phyloP scores from a whole-genome alignment of 2,113 vertebrate species.

The Python bivittatus region DNA sequence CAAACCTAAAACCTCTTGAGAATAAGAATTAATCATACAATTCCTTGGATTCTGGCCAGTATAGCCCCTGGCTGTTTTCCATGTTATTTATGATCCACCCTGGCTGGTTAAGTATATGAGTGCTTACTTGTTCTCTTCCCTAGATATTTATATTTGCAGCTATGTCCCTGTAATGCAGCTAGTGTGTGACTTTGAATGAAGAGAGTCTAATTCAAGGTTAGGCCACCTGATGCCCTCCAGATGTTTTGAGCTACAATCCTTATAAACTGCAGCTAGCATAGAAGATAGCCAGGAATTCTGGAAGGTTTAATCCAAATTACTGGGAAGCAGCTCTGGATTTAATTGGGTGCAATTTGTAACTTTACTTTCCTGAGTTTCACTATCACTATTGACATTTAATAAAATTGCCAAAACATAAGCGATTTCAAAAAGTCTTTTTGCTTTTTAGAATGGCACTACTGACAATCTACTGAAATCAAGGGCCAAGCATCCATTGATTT shows the following conservation, averaged over 20 bases:
- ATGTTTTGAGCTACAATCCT: not conserved
- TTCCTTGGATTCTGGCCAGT: not conserved
- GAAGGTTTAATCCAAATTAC: not conserved
- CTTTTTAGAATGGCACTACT: not conserved
- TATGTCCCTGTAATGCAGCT: conserved; percentile 36
- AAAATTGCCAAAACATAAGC: not conserved
- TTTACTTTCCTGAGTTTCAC: not conserved
- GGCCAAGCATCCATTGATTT: not conserved
- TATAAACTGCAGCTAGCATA: not conserved
- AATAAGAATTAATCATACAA: not conserved
- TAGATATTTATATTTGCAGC: not conserved
- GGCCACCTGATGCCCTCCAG: not conserved
- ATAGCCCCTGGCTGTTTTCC: conserved; percentile 1
- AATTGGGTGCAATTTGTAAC: not conserved
- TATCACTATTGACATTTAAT: not conserved
- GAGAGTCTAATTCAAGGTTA: not conserved
- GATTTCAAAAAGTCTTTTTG: not conserved
- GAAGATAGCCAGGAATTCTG: not conserved
- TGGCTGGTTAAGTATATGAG: conserved; percentile 20
- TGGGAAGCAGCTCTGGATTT: not conserved
- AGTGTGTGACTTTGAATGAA: not conserved
- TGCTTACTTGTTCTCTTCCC: conserved; percentile 16
- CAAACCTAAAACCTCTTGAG: not conserved
- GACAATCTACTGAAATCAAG: not conserved
- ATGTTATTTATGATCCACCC: conserved; percentile 11